Evolutionary conservation across 2,797 vertebrate genomes (phyloP), one percentile per base, ranked within the genome.

Genomic region (Hydrophis major): DNA sequence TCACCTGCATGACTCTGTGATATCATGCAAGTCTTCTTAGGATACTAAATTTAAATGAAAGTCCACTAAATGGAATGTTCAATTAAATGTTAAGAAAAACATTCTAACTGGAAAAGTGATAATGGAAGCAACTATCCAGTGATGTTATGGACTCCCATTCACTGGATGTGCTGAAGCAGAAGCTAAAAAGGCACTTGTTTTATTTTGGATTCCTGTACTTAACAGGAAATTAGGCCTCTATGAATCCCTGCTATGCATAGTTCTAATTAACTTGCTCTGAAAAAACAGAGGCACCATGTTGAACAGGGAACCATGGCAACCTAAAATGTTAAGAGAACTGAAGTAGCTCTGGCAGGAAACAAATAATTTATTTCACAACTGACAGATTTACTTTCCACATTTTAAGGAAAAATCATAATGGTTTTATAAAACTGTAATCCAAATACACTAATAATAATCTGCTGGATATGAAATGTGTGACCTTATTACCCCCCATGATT

Each of bases 401-500:
- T 93, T 93, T 87, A 92, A 94, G 86, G 25, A 91, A 88, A 63
- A 92, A 87, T 89, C 92, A 91, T 89, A 93, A 91, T 89, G 59
- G 92, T 92, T 92, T 63, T 91, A 94, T 91, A 92, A 94, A 94
- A 92, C 93, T 91, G 92, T 69, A 94, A 91, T 94, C 92, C 60
- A 59, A 60, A 94, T 47, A 61, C 90, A 91, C 87, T 60, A 86
- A 91, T 74, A 78, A 89, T 89, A 94, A 89, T 78, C 93, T 89
- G 92, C 93, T 87, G 53, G 93, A 91, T 86, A 89, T 92, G 69
- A 93, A 94, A 92, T 89, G 89, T 66, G 87, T 11, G 60, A 91
- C 92, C 87, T 94, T 92, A 94, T 94, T 91, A 92, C 60, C 87
- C 89, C 92, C 89, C 89, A 91, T 93, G 74, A 89, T 93, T 94